A percentile compares a stretch with the other conserved stretches of the same genome.
These are phyloP conservation scores for Phyllotreta striolata DNA, from an alignment of 2,888 invertebrate species.

Conservation along the genomic window DNA sequence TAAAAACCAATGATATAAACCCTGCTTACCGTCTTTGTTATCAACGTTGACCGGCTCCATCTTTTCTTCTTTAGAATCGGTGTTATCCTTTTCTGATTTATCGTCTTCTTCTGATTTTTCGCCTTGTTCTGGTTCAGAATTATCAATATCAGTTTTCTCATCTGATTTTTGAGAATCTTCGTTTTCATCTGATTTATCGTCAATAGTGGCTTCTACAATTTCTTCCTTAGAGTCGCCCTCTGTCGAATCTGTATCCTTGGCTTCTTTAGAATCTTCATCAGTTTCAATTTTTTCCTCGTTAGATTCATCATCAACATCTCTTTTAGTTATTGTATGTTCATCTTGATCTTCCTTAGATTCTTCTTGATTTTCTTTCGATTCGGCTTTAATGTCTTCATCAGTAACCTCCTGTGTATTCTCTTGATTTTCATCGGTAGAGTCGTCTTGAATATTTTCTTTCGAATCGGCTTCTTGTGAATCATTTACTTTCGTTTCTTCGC, in stretches of 20 bases:
- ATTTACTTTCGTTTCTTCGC: constrained; percentile 22
- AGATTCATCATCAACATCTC: constrained; percentile 1
- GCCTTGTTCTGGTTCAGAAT: constrained; percentile 9
- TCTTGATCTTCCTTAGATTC: constrained; percentile 16
- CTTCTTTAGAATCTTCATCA: constrained; percentile 6
- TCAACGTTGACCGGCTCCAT: not conserved
- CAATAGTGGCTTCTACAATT: constrained; percentile 30
- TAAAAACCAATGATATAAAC: too few relatives aligned
- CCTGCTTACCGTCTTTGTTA: constrained; percentile 5
- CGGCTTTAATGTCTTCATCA: not conserved
- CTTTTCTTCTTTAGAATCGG: constrained; percentile 17
- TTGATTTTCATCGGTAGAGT: not conserved
- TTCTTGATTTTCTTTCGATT: constrained; percentile 25
- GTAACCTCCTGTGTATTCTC: not conserved
- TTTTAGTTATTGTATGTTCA: not conserved
- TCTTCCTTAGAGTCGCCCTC: constrained; percentile 33
- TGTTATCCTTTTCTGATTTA: not conserved
- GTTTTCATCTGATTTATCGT: constrained; percentile 42
- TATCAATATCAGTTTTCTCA: constrained; percentile 14
- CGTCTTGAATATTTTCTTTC: constrained; percentile 14
- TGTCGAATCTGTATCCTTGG: not conserved
- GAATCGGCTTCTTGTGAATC: constrained; percentile 6
- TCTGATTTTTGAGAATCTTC: constrained; percentile 33
- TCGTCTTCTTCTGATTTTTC: constrained; percentile 31
- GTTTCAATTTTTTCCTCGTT: constrained; percentile 4